A percentile compares a stretch with the other conserved stretches of the same genome.
These are phyloP conservation scores for Myodes glareolus DNA, from an alignment of 2,113 vertebrate genomes.

Conservation along the genomic window DNA sequence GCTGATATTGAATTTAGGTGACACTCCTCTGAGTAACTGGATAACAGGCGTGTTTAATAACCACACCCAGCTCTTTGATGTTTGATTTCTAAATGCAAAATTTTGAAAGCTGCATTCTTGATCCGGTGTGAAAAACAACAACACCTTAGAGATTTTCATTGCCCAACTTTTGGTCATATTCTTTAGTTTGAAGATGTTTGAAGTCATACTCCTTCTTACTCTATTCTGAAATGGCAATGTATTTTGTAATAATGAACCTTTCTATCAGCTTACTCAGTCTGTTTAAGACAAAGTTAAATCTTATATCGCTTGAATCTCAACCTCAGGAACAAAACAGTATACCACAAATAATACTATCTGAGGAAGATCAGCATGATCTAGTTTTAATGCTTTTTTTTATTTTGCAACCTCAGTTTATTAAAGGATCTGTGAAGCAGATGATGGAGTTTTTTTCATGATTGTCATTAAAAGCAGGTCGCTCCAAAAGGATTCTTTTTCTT, in stretches of 20 bases:
- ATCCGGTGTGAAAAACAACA: not conserved
- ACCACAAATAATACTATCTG: not conserved
- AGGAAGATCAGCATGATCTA: not conserved
- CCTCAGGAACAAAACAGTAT: not conserved
- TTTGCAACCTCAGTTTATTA: not conserved
- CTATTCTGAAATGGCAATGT: not conserved
- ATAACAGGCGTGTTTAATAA: not conserved
- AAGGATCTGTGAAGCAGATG: not conserved
- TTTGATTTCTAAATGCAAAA: constrained; percentile 50
- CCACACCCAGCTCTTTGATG: not conserved
- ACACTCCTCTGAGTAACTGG: not conserved
- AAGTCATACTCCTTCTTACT: not conserved
- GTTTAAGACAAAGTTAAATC: not conserved
- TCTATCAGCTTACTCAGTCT: not conserved
- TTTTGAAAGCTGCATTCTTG: not conserved
- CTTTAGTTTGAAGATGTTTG: not conserved
- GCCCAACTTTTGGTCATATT: not conserved
- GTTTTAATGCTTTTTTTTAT: not conserved
- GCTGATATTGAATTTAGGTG: not conserved
- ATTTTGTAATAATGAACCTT: not conserved
- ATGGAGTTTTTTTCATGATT: not conserved
- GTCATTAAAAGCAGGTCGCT: not conserved
- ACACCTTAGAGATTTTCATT: not conserved
- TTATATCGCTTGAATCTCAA: constrained; percentile 12
- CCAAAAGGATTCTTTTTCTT: not conserved